These are phyloP conservation scores for Grammomys dolichurus DNA, from an alignment of 2,113 vertebrate species.

Conservation along the genomic window DNA sequence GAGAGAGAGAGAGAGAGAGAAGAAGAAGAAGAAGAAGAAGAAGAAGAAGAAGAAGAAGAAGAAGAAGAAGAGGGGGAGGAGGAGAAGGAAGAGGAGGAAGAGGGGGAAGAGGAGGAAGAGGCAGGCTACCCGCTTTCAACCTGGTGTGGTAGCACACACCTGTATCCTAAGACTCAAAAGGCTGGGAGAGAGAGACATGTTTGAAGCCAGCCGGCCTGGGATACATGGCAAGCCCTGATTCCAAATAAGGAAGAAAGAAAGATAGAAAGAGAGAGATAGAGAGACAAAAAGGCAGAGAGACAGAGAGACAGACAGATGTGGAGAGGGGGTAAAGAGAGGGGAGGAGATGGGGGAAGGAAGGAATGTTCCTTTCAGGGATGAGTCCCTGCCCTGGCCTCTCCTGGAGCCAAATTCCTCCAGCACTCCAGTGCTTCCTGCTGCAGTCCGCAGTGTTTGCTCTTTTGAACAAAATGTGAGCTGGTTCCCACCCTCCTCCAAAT, in stretches of 20 bases:
- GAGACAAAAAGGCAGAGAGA: not conserved
- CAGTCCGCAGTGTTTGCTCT: not conserved
- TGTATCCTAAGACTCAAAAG: not conserved
- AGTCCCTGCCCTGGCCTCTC: not conserved
- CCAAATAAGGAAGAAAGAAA: not conserved
- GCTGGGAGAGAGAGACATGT: not conserved
- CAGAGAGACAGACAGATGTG: no score
- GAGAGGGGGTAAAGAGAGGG: no score
- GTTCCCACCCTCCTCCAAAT: not conserved
- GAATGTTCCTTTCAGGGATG: not conserved
- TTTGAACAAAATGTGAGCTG: not conserved
- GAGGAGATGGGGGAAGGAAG: fast-evolving
- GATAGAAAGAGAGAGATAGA: not conserved
- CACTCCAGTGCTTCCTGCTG: not conserved
- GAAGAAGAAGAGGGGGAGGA: no score
- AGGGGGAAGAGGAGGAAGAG: no score
- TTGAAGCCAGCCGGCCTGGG: not conserved
- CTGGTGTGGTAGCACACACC: not conserved
- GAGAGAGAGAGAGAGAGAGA: not conserved
- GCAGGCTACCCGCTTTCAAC: not conserved
- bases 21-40: fast-evolving
- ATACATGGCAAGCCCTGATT: not conserved
- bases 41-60: no score
- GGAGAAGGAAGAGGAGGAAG: not conserved
- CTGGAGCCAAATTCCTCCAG: not conserved